These are phyloP conservation scores for Hippocampus guttulatus DNA, from an alignment of 2,113 vertebrate genomes.

Conservation along the genomic window DNA sequence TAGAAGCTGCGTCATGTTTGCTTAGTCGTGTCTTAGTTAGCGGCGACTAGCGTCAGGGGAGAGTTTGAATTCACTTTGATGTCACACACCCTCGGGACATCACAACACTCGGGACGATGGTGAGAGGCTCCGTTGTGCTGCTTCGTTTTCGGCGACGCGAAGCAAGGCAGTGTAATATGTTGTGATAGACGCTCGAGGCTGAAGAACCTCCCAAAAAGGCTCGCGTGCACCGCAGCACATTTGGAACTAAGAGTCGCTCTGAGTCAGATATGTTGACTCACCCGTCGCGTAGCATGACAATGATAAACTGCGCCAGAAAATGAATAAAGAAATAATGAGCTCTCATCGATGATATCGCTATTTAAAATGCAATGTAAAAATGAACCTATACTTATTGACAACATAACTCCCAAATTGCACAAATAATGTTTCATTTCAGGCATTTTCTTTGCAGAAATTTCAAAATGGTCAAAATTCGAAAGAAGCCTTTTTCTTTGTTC, in stretches of 20 bases:
- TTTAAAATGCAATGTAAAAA: too few relatives aligned
- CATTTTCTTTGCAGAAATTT: too few relatives aligned
- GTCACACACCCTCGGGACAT: not conserved
- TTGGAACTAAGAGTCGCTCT: not conserved
- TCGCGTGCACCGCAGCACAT: not conserved
- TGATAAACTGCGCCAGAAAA: too few relatives aligned
- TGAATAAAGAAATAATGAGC: too few relatives aligned
- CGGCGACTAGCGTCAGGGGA: not conserved
- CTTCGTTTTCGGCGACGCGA: slow-evolving; percentile 29
- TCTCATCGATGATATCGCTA: too few relatives aligned
- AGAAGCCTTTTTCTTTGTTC: not conserved
- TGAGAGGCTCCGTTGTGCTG: not conserved
- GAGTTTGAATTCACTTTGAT: slow-evolving; percentile 15
- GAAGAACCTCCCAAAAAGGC: slow-evolving; percentile 9
- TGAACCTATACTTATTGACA: too few relatives aligned
- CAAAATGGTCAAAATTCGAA: not conserved
- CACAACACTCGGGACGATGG: not conserved
- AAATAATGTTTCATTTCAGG: too few relatives aligned
- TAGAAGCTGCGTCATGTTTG: slow-evolving; percentile 23
- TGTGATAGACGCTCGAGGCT: slow-evolving; percentile 31
- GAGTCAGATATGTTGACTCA: not conserved
- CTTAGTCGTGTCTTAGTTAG: slow-evolving; percentile 4
- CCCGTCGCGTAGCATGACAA: not conserved
- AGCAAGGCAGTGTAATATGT: slow-evolving; percentile 31
- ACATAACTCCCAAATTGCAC: too few relatives aligned